Evolutionary conservation across 2,888 invertebrate genomes (phyloP).

Genomic region (Quadroppia sp.): DNA sequence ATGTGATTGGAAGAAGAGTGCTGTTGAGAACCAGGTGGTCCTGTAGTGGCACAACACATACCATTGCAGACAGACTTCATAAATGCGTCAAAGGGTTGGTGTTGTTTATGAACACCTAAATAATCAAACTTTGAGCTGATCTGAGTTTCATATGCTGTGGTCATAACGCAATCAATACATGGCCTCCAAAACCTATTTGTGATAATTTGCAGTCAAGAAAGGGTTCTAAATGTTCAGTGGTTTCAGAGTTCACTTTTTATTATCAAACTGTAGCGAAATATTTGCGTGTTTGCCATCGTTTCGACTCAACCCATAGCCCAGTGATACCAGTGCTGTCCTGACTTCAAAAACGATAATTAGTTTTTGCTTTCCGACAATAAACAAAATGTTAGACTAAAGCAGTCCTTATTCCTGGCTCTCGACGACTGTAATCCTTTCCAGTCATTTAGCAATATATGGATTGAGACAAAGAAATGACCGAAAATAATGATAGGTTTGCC

Average conservation of each 20-base stretch:
- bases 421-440: slow-evolving; percentile 30
- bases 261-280: slow-evolving; percentile 23
- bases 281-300: slow-evolving; percentile 27
- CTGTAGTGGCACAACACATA: slow-evolving; percentile 5
- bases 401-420: slow-evolving; percentile 19
- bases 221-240: not conserved
- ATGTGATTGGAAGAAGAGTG: slow-evolving; percentile 21
- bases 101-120: slow-evolving; percentile 32
- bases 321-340: slow-evolving; percentile 3
- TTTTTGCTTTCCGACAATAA: slow-evolving; percentile 25
- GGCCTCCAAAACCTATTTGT: slow-evolving; percentile 11
- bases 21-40: slow-evolving; percentile 35
- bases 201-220: slow-evolving; percentile 31
- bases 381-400: slow-evolving; percentile 20
- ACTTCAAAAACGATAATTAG: slow-evolving; percentile 35
- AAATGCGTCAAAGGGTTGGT: slow-evolving; percentile 30
- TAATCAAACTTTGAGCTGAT: slow-evolving; percentile 2
- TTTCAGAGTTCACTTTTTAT: slow-evolving; percentile 34
- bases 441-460: slow-evolving; percentile 14
- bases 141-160: not conserved
- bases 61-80: slow-evolving; percentile 32
- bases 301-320: slow-evolving; percentile 2
- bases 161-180: slow-evolving; percentile 5
- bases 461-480: slow-evolving; percentile 36
- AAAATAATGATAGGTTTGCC: slow-evolving; percentile 27